Base-by-base conservation (phyloP, 64 coral and sea anemone species). In the Pachyseris speciosa region DNA sequence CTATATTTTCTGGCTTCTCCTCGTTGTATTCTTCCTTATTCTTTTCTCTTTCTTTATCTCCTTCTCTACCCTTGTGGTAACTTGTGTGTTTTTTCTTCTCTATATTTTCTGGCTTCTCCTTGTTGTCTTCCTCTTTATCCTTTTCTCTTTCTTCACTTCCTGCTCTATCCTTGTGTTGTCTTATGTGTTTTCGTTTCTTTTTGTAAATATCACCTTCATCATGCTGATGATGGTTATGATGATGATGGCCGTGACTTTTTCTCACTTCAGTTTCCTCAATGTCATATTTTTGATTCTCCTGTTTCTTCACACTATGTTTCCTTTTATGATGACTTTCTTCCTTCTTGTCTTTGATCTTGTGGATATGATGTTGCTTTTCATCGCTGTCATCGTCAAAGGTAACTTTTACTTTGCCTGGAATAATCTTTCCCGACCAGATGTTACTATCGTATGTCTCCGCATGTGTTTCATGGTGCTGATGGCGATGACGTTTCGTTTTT, bases 331-430 rank as follows among this genome's bases (percentile, higher is more conserved):
- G 77, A 71, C 1, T 71, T 37, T 38, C 19, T 34, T 61, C 1
- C 53, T 63, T 26, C 32, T 57, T 27, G 17, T 15, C 24, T 74
- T 19, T 11, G 10, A 22, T 25, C 22, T 75, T 26, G 15, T 75
- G 72, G 19, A 26, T 47, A 5, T 43, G 66, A 69, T 69, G 38
- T 75, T 41, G 72, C 13, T 30, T 48, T 28, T 15, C 48, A 41
- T 45, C 22, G 22, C 40, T 27, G 2, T 75, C 24, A 2, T 25
- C 28, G 6, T 77, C 45, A 8, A 52, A 77, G 53, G 28, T 53
- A 31, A 33, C 5, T 19, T 52, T 77, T 27, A 77, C 74, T 53
- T 77, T 53, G 1, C 74, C 74, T 52, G 74, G 74, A 52, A 77
- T 77, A 24, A 77, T 33, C 25, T 77, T 77, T 1, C 74, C 74